Evolutionary conservation across 1,140 invertebrate species (phyloP), one percentile per base, ranked within the genome.

Genomic region (Dendrolimus punctatus): DNA sequence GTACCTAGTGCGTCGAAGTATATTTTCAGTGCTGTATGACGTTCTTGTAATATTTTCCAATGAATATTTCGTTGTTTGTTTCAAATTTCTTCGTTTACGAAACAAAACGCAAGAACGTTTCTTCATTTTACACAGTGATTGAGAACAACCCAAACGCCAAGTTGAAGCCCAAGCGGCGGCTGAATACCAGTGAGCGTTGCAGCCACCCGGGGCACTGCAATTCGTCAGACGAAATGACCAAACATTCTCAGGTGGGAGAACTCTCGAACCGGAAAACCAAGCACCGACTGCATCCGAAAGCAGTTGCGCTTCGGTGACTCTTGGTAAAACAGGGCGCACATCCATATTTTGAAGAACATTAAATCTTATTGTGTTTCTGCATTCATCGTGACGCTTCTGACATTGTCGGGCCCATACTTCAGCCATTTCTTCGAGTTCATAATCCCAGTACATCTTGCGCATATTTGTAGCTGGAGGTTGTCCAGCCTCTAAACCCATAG

Each of bases 361-460:
- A 61, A 80, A 85, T 37, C 80, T 57, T 40, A 84, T 62, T 5
- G 80, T 85, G 55, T 84, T 84, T 49, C 82, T 70, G 49, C 82
- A 85, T 52, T 85, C 80, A 40, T 85, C 82, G 41, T 85, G 80
- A 44, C 77, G 57, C 51, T 83, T 81, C 49, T 83, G 82, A 60
- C 82, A 85, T 56, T 85, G 82, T 2, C 79, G 62, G 0, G 80
- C 80, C 82, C 82, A 85, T 6, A 73, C 59, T 8, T 84, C 80
- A 4, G 82, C 82, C 71, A 80, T 80, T 48, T 75, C 62, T 51
- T 85, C 82, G 0, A 85, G 66, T 51, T 85, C 80, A 38, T 80
- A 78, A 50, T 85, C 82, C 82, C 82, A 85, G 45, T 85, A 85
- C 71, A 85, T 74, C 45, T 84, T 85, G 5, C 82, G 68, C 82